Evolutionary conservation across 1,140 invertebrate species (phyloP), one percentile per base, ranked within the genome.

Genomic region (Drosophila orosa): DNA sequence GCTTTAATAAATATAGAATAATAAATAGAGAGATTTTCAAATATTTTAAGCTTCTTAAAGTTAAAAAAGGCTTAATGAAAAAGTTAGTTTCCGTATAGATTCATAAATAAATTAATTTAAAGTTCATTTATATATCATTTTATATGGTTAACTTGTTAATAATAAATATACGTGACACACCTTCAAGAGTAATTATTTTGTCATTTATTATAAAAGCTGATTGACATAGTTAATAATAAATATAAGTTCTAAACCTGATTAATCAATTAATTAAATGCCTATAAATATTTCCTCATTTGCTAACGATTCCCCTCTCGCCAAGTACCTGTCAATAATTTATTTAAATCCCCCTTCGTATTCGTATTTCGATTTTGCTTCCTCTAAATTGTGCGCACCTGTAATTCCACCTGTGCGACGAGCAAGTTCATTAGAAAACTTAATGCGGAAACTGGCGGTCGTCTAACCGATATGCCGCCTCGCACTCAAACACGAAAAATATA

Each of bases 401-500:
- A 45, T 71, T 31, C 42, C 67, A 44, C 31, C 59, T 63, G 39
- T 19, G 24, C 54, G n/a, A 5, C 13, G 6, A n/a, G 19, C 65
- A 57, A 69, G 48, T 56, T 54, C 39, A 62, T 55, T 60, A 60
- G 57, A 60, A 76, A 68, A 61, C 42, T 52, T 66, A 75, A 75
- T 75, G 73, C 72, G 73, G 72, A 75, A 75, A 75, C 61, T 45
- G 54, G 52, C 57, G 37, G 52, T 56, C 59, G 50, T 31, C 59
- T 65, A 50, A 56, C 72, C 71, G 44, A 62, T 62, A 75, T 73
- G 47, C 19, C 19, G 10, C 5, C 29, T 24, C 29, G 35, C 44
- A 29, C 42, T 40, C 45, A 52, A 58, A 55, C 35, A 67, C 44
- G 47, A 52, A 79, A 80, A 57, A 74, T 67, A 81, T 82, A 77